Evolutionary conservation across 1,140 invertebrate genomes (phyloP), one percentile per base, ranked within the genome.

Genomic region (Sipha flava): DNA sequence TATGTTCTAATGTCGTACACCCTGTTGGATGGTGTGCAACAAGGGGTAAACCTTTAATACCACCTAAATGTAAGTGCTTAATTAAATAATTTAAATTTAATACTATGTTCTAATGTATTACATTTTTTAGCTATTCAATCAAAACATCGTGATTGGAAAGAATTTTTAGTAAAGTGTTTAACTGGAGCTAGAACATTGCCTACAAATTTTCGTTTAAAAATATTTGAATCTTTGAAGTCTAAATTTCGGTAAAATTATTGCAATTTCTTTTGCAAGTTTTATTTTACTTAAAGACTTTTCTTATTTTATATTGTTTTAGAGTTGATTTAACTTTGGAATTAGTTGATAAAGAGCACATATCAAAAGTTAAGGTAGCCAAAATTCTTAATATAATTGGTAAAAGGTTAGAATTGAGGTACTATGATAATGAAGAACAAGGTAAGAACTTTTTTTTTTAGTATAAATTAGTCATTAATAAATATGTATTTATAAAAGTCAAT

Each of bases 11-110:
- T 79, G 92, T 95, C 84, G 94, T 98, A 31, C 95, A 98, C 87
- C 94, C 94, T 34, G 95, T 98, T 52, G 96, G 96, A 21, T 98
- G 96, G 96, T 98, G 96, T 88, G 96, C 96, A 1, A 95, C 94
- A 0, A 90, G 95, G 82, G 95, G 95, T 23, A 97, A 97, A 86
- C 95, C 95, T 9, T 87, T 98, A 0, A 97, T 97, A 84, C 96
- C 96, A 77, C 96, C 96, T 18, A 92, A 92, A 86, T 92, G 90
- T 91, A 85, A 87, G 85, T 85, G 31, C 29, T 47, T 26, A 45
- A 45, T 43, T 26, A 29, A 26, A 45, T 3, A 29, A 45, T 10
- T 18, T 18, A 1, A 64, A 40, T 40, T 21, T 4, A 37, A 2
- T 66, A 29, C 4, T 47, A 10, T 47, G 45, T 26, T 29, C 29